phyloP scores from a whole-genome alignment of 2,797 vertebrate species.

The Amblyraja radiata region DNA sequence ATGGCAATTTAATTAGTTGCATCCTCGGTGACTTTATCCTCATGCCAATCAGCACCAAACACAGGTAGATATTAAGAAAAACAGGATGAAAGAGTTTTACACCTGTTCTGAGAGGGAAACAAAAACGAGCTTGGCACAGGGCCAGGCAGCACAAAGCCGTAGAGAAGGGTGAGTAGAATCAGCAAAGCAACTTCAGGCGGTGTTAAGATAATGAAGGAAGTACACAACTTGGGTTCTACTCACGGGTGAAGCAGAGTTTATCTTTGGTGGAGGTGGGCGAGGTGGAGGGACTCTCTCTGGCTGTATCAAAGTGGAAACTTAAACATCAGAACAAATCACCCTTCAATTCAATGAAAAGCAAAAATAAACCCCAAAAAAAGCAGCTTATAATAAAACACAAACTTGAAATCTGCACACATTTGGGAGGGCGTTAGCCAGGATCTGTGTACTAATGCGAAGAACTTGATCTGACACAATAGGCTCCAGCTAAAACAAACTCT shows the following conservation, averaged over 20 bases:
- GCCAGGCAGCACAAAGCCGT: constrained; percentile 48
- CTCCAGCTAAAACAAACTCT: constrained; percentile 22
- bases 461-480: constrained; percentile 17
- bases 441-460: not conserved
- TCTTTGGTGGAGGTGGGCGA: constrained; percentile 70
- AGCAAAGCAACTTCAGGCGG: constrained; percentile 51
- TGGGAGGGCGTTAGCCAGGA: not conserved
- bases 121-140: constrained; percentile 47
- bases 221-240: constrained; percentile 56
- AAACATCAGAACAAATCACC: constrained; percentile 48
- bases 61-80: constrained; percentile 46
- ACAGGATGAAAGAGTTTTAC: constrained; percentile 43
- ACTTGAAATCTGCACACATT: constrained; percentile 17
- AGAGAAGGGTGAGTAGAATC: constrained; percentile 55
- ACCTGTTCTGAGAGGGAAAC: constrained; percentile 42
- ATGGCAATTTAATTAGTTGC: not conserved
- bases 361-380: not conserved
- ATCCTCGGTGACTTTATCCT: not conserved
- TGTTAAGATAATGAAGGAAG: constrained; percentile 51
- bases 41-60: constrained; percentile 40
- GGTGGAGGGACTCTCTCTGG: constrained; percentile 61
- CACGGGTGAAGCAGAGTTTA: constrained; percentile 69
- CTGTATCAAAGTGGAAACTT: constrained; percentile 68
- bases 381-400: constrained; percentile 9
- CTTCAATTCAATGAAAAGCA: constrained; percentile 20